Conservation (phyloP, 2,888 invertebrate species). For the Zaprionus lineosus region DNA sequence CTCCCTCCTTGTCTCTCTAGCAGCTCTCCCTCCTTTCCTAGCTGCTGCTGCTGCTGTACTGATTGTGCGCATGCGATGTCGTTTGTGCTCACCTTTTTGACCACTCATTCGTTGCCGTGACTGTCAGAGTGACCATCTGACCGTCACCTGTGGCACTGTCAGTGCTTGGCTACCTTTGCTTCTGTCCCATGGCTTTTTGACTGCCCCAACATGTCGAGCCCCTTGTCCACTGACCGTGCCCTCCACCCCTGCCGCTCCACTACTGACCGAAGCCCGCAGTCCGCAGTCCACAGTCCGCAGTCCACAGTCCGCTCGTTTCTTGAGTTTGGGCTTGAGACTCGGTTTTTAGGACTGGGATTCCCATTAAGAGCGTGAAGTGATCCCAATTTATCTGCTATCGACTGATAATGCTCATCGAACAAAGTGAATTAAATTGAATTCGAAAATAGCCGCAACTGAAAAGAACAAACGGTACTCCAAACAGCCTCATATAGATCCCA, state of each 20-base stretch:
- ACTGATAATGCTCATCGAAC: slow-evolving; percentile 83
- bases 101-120: slow-evolving; percentile 72
- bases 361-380: slow-evolving; percentile 83
- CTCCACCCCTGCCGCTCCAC: not conserved
- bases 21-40: slow-evolving; percentile 37
- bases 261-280: not conserved
- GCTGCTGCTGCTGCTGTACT: slow-evolving; percentile 45
- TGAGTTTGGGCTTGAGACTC: slow-evolving; percentile 8
- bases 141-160: slow-evolving; percentile 57
- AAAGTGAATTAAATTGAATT: slow-evolving; percentile 83
- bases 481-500: not conserved
- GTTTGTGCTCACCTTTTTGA: slow-evolving; percentile 80
- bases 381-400: slow-evolving; percentile 83
- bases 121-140: slow-evolving; percentile 24
- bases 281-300: not conserved
- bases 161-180: slow-evolving; percentile 65
- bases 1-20: not conserved
- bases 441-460: slow-evolving; percentile 68
- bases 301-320: not conserved
- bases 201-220: too few relatives aligned
- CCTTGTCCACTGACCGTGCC: not conserved
- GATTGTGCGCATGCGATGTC: slow-evolving; percentile 80
- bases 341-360: slow-evolving; percentile 37
- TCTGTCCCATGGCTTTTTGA: slow-evolving; percentile 52
- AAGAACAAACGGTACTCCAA: slow-evolving; percentile 22